These are phyloP conservation scores for Neotoxoptera formosana DNA, from an alignment of 1,140 invertebrate genomes.

Conservation along the genomic window DNA sequence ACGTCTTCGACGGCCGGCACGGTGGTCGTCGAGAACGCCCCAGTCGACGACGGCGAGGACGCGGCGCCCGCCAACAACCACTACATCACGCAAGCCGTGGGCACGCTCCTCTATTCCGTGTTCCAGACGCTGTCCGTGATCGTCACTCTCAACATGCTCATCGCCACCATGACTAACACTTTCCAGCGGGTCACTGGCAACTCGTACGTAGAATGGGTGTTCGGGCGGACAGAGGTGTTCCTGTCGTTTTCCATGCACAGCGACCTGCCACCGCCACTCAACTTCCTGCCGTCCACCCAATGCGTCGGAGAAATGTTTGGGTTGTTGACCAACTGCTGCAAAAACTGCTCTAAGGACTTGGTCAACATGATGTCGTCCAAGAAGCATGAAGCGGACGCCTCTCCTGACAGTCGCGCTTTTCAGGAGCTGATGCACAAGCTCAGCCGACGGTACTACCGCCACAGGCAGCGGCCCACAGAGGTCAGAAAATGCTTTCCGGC, in stretches of 20 bases:
- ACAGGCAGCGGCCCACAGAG: not conserved
- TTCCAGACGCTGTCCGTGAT: constrained; percentile 75
- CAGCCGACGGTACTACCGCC: not conserved
- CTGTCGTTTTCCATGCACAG: constrained; percentile 42
- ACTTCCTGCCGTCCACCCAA: not conserved
- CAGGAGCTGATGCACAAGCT: not conserved
- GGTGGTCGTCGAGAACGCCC: constrained; percentile 67
- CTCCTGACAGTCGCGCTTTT: not conserved
- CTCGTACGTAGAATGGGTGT: constrained; percentile 70
- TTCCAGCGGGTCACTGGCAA: constrained; percentile 73
- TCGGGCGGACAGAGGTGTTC: constrained; percentile 67
- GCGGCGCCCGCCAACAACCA: constrained; percentile 63
- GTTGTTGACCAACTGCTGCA: not conserved
- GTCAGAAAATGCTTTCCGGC: not conserved
- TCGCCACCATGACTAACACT: constrained; percentile 79
- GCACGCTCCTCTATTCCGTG: constrained; percentile 70
- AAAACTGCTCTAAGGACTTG: not conserved
- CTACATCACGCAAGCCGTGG: constrained; percentile 69
- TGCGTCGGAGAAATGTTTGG: not conserved
- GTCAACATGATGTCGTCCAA: not conserved
- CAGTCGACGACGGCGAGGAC: not conserved
- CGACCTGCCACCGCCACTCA: not conserved
- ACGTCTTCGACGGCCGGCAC: constrained; percentile 72
- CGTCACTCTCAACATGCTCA: constrained; percentile 78
- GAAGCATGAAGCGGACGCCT: too few species aligned